phyloP scores from a whole-genome alignment of 2,797 vertebrate species.

The Poecilia velifera region DNA sequence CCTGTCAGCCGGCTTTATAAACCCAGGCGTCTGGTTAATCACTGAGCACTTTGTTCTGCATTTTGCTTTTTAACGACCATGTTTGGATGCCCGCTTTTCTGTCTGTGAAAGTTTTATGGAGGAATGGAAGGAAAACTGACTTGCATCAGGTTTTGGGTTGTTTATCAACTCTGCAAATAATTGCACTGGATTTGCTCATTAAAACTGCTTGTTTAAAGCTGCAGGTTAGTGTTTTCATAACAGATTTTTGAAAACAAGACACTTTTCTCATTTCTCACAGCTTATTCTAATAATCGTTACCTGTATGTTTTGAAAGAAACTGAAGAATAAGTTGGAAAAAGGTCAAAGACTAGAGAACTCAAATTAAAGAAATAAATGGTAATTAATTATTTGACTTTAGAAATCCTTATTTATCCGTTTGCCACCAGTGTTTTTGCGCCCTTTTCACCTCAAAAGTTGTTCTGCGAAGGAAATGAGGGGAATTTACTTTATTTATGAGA shows the following conservation, averaged over 20 bases:
- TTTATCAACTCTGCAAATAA: constrained; percentile 41
- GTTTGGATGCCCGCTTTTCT: constrained; percentile 62
- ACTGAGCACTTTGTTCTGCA: constrained; percentile 19
- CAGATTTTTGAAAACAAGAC: not conserved
- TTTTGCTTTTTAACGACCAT: constrained; percentile 59
- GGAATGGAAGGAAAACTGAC: constrained; percentile 43
- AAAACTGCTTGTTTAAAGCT: constrained; percentile 55
- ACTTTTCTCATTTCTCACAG: not conserved
- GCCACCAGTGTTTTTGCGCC: not conserved
- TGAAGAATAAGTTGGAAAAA: not conserved
- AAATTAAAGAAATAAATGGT: not conserved
- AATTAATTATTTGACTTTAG: not conserved
- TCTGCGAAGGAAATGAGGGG: not conserved
- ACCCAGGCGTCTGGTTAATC: constrained; percentile 24
- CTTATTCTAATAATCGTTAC: not conserved
- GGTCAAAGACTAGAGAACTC: not conserved
- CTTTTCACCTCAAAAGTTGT: not conserved
- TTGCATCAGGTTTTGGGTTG: constrained; percentile 19
- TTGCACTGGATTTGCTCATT: constrained; percentile 46
- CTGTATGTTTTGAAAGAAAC: not conserved
- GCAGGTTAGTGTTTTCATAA: constrained; percentile 5
- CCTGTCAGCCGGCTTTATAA: constrained; percentile 1
- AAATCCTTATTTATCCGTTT: not conserved
- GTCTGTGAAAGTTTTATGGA: constrained; percentile 56
- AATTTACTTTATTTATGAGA: not conserved